Evolutionary conservation across 2,888 invertebrate species (phyloP).

Genomic region (Orthosia gothica): DNA sequence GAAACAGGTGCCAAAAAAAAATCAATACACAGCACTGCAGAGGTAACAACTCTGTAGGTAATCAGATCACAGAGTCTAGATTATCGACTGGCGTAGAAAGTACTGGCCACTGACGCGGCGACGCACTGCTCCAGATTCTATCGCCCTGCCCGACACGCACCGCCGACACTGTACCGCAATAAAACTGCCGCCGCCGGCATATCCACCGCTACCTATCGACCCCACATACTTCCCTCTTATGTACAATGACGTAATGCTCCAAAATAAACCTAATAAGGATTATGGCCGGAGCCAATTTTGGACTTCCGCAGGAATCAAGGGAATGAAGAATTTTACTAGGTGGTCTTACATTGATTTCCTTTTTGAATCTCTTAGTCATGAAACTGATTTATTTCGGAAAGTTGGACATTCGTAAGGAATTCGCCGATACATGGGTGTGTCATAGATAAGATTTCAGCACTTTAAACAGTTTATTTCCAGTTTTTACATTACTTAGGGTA

Average conservation of each 20-base stretch:
- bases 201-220: slow-evolving; percentile 69
- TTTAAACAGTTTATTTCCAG: slow-evolving; percentile 1
- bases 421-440: slow-evolving; percentile 87
- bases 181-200: slow-evolving; percentile 73
- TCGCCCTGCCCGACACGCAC: slow-evolving; percentile 56
- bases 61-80: slow-evolving; percentile 64
- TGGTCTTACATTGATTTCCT: slow-evolving; percentile 35
- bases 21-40: slow-evolving; percentile 72
- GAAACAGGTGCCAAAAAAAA: slow-evolving; percentile 25
- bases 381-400: slow-evolving; percentile 64
- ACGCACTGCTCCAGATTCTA: slow-evolving; percentile 73
- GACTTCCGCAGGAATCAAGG: slow-evolving; percentile 72
- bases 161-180: slow-evolving; percentile 66
- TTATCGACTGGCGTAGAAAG: slow-evolving; percentile 70
- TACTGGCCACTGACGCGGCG: slow-evolving; percentile 52
- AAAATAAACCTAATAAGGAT: slow-evolving; percentile 90
- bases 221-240: slow-evolving; percentile 73
- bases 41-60: slow-evolving; percentile 61
- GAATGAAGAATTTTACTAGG: slow-evolving; percentile 30
- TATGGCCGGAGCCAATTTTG: slow-evolving; percentile 75
- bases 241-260: slow-evolving; percentile 90
- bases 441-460: slow-evolving; percentile 75
- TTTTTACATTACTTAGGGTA: neutral
- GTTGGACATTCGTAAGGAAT: slow-evolving; percentile 71
- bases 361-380: slow-evolving; percentile 55